Evolutionary conservation across 2,113 vertebrate genomes (phyloP).

Genomic region (Penelope pileata): DNA sequence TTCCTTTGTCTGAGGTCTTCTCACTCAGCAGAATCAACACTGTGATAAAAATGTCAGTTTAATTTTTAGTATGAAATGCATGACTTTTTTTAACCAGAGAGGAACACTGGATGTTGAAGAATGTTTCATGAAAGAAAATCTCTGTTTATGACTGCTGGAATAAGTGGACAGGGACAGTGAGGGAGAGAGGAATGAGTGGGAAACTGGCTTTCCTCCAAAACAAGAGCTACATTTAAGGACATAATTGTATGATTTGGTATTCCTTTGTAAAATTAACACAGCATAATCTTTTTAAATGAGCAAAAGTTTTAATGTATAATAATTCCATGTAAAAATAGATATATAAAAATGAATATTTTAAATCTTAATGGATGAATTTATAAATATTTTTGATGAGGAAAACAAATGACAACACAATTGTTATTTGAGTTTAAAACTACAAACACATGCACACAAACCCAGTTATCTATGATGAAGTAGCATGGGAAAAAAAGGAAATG

Average conservation of each 20-base stretch:
- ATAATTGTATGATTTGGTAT: conserved; percentile 63
- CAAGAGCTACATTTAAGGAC: conserved; percentile 44
- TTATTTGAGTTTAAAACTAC: background rate
- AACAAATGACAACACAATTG: background rate
- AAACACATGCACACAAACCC: background rate
- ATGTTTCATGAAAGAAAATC: conserved; percentile 67
- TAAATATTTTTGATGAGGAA: conserved; percentile 48
- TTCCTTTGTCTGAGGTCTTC: conserved; percentile 71
- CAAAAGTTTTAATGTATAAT: conserved; percentile 48
- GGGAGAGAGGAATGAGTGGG: conserved; percentile 54
- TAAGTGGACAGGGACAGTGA: conserved; percentile 61
- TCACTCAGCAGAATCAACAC: conserved; percentile 65
- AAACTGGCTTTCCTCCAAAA: conserved; percentile 65
- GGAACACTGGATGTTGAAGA: conserved; percentile 56
- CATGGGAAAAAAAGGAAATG: conserved; percentile 32
- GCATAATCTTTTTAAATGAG: conserved; percentile 57
- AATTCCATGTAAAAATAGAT: conserved; percentile 15
- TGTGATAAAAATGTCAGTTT: conserved; percentile 73
- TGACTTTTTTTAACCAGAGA: conserved; percentile 72
- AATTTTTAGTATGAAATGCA: conserved; percentile 69
- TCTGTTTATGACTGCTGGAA: conserved; percentile 68
- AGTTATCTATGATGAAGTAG: background rate
- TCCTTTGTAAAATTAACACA: conserved; percentile 60
- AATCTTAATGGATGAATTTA: conserved; percentile 47
- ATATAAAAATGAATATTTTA: conserved; percentile 38